Evolutionary conservation across 2,888 invertebrate species (phyloP), one percentile per base, ranked within the genome.

Genomic region (Pimpla rufipes): DNA sequence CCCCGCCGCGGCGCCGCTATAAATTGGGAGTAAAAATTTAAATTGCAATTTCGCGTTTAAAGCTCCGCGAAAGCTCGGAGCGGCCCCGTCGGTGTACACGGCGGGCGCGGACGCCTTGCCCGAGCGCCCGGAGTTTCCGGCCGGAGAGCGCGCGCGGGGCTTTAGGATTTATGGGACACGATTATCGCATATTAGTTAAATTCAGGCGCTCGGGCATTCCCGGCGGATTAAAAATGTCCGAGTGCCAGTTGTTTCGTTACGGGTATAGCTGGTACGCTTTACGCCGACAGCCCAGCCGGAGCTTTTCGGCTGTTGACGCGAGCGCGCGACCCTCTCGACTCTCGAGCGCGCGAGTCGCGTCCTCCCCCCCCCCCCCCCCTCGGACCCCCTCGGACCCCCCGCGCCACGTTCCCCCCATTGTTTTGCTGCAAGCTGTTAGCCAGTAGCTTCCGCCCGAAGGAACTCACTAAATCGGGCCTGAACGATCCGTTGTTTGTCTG

Each of bases 401-500:
- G 42, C 3, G 5, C n/a, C n/a, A 1, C 47, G 47, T n/a, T 37
- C 23, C 23, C 35, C 37, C 76, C 67, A 81, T 87, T 89, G 88
- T 90, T 91, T 90, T 89, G 86, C 86, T 81, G 79, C 66, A 21
- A 62, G 18, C 62, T 18, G 62, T 62, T 62, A 62, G 62, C 40
- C 35, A 67, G 74, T 74, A 85, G 85, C 84, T 85, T 88, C 81
- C 73, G 70, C 76, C 79, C 70, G 40, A 86, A 90, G 87, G 88
- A 85, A 86, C 85, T 88, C 84, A 86, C 88, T 89, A 90, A 91
- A 91, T 91, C 91, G 89, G 84, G 83, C 71, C 84, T 83, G 84
- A 88, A 86, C 86, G 88, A 86, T 86, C 88, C 83, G 86, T 85
- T 88, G 88, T 87, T 87, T 86, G 85, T 85, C 84, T 52, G 83